A percentile compares a stretch with the other conserved stretches of the same genome.
phyloP scores from a whole-genome alignment of 2,797 vertebrate species.

The Chelmon rostratus region DNA sequence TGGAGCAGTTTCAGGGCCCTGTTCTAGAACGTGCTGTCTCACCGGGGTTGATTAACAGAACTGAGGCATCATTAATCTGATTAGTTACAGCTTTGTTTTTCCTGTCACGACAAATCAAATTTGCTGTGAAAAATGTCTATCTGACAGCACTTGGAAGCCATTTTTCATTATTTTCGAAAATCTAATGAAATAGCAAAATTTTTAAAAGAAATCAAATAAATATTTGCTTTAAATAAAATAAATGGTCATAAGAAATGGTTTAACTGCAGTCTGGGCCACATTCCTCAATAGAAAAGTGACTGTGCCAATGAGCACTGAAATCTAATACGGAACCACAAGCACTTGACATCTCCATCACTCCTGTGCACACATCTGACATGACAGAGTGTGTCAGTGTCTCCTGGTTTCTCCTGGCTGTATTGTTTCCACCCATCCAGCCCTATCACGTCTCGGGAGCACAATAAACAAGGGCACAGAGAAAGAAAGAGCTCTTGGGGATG shows the following conservation, averaged over 20 bases:
- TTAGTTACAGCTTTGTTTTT: background rate
- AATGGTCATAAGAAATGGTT: too few species aligned
- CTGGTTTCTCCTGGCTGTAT: conserved; percentile 41
- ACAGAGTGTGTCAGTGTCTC: conserved; percentile 49
- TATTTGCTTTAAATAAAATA: too few species aligned
- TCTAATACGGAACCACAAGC: conserved; percentile 28
- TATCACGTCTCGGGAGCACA: conserved; percentile 39
- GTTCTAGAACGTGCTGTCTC: background rate
- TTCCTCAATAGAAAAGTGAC: conserved; percentile 7
- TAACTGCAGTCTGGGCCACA: conserved; percentile 7
- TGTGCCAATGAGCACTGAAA: conserved; percentile 7
- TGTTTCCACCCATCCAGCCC: conserved; percentile 54
- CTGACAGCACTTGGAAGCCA: background rate
- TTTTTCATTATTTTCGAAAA: background rate
- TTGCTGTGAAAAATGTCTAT: background rate
- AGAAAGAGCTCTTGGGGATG: conserved; percentile 37
- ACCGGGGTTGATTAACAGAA: background rate
- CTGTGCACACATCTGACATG: conserved; percentile 47
- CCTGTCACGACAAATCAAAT: background rate
- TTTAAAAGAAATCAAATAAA: background rate
- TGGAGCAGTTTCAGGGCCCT: background rate
- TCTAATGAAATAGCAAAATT: background rate
- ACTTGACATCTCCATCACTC: conserved; percentile 40
- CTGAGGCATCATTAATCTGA: background rate
- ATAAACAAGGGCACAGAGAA: conserved; percentile 44